Base-by-base conservation (phyloP, 2,797 vertebrate species). In the Chaetodon trifasciatus region DNA sequence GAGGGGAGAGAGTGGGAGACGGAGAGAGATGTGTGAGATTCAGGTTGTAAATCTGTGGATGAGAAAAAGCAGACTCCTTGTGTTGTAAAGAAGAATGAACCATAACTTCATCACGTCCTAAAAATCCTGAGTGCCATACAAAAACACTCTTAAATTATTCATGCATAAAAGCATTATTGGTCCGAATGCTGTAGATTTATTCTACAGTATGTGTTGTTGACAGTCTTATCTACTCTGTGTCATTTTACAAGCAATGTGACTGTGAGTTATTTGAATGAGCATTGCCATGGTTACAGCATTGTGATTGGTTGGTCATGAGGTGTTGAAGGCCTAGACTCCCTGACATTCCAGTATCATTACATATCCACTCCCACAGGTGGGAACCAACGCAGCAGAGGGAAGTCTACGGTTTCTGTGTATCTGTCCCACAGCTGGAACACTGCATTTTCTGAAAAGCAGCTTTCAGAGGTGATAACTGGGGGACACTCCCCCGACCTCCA, bases 291-390 rank as follows among this genome's bases (percentile, higher is more conserved):
- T 79, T 70, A 10, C 44, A 39, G n/a, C 55, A 6, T 0, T 24
- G 80, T 39, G 69, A 81, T 42, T 69, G 74, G 74, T 46, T 56
- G 52, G 75, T 73, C 62, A 69, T n/a, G 81, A 75, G 70, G 62
- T 10, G 67, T 13, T 24, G 44, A 75, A 60, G 82, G 79, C 71
- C 80, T 81, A 79, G 83, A 79, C 90, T 88, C 84, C 75, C 82
- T 87, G 72, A 63, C 82, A 90, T 88, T 90, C 92, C 91, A 82
- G 75, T 70, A 69, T 80, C 61, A 35, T 58, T 64, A 52, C 86
- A 83, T 63, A 19, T 78, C 73, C 79, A 82, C 89, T 92, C 91
- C 88, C 92, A 90, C 90, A 93, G 90, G 88, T 93, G 92, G 86
- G 87, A 89, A 89, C 56, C 69, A 53, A 12, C 11, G 7, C 62